Evolutionary conservation across 2,113 vertebrate genomes (phyloP).

Genomic region (Lophura nycthemera): DNA sequence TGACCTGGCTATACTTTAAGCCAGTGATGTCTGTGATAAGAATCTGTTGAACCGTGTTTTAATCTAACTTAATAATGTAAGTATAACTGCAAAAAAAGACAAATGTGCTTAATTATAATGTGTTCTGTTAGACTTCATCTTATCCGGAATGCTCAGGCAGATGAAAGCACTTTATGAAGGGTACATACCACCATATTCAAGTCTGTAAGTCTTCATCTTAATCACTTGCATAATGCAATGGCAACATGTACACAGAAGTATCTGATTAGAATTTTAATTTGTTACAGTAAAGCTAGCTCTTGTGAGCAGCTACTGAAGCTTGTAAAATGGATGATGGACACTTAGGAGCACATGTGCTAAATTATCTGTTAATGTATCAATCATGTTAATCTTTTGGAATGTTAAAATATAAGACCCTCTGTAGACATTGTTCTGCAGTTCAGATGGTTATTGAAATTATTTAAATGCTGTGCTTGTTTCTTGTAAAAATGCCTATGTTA

Average conservation of each 20-base stretch:
- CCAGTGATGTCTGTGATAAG: background rate
- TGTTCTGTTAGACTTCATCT: background rate
- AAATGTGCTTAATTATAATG: background rate
- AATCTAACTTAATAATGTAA: background rate
- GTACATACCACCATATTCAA: background rate
- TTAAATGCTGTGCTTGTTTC: background rate
- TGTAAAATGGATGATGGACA: background rate
- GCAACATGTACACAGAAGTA: background rate
- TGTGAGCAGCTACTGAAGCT: background rate
- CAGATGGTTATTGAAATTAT: background rate
- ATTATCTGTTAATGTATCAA: background rate
- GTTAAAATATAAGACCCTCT: background rate
- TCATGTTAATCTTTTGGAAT: background rate
- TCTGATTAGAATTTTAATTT: slow-evolving; percentile 22
- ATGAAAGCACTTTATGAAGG: background rate
- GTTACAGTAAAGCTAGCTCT: slow-evolving; percentile 6
- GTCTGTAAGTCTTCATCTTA: background rate
- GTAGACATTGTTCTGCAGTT: background rate
- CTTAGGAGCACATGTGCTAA: background rate
- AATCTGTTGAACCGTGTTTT: background rate
- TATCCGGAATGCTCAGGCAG: background rate
- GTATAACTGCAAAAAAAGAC: background rate
- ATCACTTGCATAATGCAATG: background rate
- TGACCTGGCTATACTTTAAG: slow-evolving; percentile 1
- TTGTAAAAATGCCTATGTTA: background rate